Evolutionary conservation across 2,797 vertebrate genomes (phyloP), one percentile per base, ranked within the genome.

Genomic region (Melanotaenia parkinsoni): DNA sequence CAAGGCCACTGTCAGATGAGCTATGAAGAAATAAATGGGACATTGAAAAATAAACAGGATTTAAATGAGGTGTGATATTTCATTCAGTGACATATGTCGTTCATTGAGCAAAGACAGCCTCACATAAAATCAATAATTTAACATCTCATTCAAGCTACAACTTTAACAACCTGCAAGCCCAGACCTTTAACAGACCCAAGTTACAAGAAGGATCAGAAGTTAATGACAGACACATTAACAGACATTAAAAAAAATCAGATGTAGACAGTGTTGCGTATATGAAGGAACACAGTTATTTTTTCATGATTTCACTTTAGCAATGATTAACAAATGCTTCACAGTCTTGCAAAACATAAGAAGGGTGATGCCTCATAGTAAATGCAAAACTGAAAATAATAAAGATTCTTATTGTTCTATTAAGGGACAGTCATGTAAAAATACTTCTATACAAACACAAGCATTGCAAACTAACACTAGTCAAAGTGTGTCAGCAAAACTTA

Each of bases 31-130:
- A 78, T 79, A 72, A 71, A 77, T 20, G 65, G 59, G 33, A 73
- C 40, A 74, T 76, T 37, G 66, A 56, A 38, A 66, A 84, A 77
- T 72, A 82, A 86, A 86, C 58, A 60, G 63, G 81, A 88, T 71
- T 16, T 32, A 60, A 83, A 81, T 74, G 70, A 79, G 62, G 62
- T 82, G 63, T 65, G 60, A 53, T 20, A 50, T 38, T 24, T 57
- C 4, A 35, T 30, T 59, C 20, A 43, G 40, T 16, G 40, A 43
- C 4, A 18, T 11, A 4, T 1, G 4, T 43, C 16, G 18, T 43
- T 43, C 5, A 18, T 43, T 43, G 40, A 43, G 16, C 16, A 43
- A 43, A 43, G 18, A 43, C 40, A 2, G 35, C 35, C 10, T 37
- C 35, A 37, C 11, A 11, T 11, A 11, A 3, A 14, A 16, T 40